Conservation (phyloP, 1,140 invertebrate species). For the Telenomus remus region DNA sequence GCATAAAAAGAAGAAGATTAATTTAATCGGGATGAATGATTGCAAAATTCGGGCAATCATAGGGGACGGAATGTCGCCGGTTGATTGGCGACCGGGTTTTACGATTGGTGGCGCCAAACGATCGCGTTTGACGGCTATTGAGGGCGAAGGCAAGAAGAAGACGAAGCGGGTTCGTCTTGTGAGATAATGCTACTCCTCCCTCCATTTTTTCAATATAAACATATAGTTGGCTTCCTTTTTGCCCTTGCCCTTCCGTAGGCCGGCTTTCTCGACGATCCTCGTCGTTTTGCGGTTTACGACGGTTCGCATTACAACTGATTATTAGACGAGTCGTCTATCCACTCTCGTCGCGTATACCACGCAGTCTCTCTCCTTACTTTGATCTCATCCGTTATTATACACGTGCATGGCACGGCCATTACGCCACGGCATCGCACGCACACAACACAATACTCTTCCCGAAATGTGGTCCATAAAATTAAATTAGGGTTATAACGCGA, state of each 20-base stretch:
- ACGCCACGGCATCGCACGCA: conserved; percentile 57
- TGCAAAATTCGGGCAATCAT: conserved; percentile 43
- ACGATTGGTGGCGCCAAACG: conserved; percentile 68
- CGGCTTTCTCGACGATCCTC: conserved; percentile 62
- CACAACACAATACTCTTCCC: conserved; percentile 69
- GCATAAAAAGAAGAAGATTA: conserved; percentile 28
- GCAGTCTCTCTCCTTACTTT: conserved; percentile 23
- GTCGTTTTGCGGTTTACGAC: conserved; percentile 74
- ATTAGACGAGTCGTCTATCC: conserved; percentile 67
- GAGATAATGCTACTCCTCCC: conserved; percentile 64
- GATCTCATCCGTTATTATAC: conserved; percentile 70
- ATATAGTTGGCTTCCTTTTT: conserved; percentile 57
- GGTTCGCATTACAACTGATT: conserved; percentile 75
- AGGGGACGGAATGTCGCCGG: conserved; percentile 50
- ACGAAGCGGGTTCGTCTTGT: conserved; percentile 28
- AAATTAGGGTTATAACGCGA: conserved; percentile 77
- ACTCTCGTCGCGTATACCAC: conserved; percentile 24
- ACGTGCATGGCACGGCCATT: conserved; percentile 72
- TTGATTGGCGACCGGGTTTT: conserved; percentile 67
- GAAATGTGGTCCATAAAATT: conserved; percentile 75
- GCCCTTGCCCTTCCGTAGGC: conserved; percentile 30
- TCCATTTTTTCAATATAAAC: conserved; percentile 65
- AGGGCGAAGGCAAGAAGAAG: conserved; percentile 25
- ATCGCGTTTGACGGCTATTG: conserved; percentile 62
- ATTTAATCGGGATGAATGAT: conserved; percentile 25